A percentile compares a stretch with the other conserved stretches of the same genome.
These are phyloP conservation scores for Echinometra lucunter DNA, from an alignment of 53 echinoderm and acorn worm species.

Conservation along the genomic window DNA sequence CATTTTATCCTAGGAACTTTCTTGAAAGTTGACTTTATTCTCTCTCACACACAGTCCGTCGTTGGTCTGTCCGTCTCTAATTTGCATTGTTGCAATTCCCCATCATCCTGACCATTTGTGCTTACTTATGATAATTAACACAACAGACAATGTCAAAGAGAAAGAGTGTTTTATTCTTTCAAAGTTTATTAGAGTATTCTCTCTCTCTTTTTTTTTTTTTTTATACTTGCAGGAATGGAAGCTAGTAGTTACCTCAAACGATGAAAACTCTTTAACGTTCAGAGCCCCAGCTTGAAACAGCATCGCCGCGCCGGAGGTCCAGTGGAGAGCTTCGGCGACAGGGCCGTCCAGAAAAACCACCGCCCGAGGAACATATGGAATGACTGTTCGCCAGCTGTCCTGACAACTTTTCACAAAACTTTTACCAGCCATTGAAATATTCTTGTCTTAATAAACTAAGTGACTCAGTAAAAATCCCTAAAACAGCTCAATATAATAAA, in stretches of 20 bases:
- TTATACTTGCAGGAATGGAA: too few relatives aligned
- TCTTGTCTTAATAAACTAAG: not conserved
- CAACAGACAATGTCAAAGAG: too few relatives aligned
- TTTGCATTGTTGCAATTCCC: too few relatives aligned
- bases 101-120: too few relatives aligned
- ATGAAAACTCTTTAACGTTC: conserved; percentile 91
- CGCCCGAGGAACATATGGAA: conserved; percentile 82
- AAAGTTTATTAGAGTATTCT: too few relatives aligned
- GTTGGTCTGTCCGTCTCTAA: too few relatives aligned
- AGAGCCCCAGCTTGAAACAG: conserved; percentile 83
- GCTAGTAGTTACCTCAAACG: conserved; percentile 96
- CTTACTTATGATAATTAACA: too few relatives aligned
- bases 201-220: too few relatives aligned
- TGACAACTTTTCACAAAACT: conserved; percentile 16
- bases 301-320: conserved; percentile 79
- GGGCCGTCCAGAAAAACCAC: conserved; percentile 87
- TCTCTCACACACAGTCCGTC: too few relatives aligned
- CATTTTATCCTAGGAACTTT: too few relatives aligned
- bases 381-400: conserved; percentile 77
- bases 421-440: conserved; percentile 15
- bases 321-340: conserved; percentile 90
- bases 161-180: too few relatives aligned
- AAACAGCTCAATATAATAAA: not conserved
- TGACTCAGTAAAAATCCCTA: not conserved
- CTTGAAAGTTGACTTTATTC: too few relatives aligned